Conservation (phyloP, 2,797 vertebrate species). For the Spatula versicolor region DNA sequence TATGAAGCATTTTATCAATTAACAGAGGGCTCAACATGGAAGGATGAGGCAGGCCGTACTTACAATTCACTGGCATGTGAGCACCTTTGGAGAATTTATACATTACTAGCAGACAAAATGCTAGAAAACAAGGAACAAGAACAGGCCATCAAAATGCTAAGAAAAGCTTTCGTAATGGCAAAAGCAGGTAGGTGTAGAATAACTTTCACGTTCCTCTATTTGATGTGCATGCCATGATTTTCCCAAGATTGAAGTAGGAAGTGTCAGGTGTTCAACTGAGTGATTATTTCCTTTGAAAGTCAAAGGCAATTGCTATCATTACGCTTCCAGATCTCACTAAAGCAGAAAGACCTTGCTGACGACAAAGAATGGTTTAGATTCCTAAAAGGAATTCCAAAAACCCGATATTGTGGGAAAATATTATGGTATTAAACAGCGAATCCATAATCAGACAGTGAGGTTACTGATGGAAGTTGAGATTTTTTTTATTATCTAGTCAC, state of each 20-base stretch:
- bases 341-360: constrained; percentile 62
- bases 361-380: constrained; percentile 66
- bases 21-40: constrained; percentile 75
- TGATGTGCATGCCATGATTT: constrained; percentile 37
- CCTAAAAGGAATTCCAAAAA: constrained; percentile 64
- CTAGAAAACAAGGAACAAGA: constrained; percentile 78
- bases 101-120: constrained; percentile 80
- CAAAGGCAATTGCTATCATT: constrained; percentile 76
- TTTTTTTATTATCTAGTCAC: neutral
- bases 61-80: constrained; percentile 75
- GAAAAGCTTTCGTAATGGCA: constrained; percentile 81
- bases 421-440: constrained; percentile 29
- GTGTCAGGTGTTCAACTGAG: constrained; percentile 43
- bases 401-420: neutral
- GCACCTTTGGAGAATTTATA: constrained; percentile 80
- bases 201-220: constrained; percentile 62
- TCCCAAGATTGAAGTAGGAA: constrained; percentile 68
- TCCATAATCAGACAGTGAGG: constrained; percentile 24
- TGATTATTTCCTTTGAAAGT: constrained; percentile 77
- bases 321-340: constrained; percentile 63
- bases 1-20: constrained; percentile 84
- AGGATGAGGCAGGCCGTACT: constrained; percentile 67
- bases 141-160: constrained; percentile 81
- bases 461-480: constrained; percentile 10
- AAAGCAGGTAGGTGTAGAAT: constrained; percentile 80